Percentiles rank a stretch among this genome's conserved stretches.
Conservation (phyloP, 2,888 invertebrate species). For the Panopea generosa region DNA sequence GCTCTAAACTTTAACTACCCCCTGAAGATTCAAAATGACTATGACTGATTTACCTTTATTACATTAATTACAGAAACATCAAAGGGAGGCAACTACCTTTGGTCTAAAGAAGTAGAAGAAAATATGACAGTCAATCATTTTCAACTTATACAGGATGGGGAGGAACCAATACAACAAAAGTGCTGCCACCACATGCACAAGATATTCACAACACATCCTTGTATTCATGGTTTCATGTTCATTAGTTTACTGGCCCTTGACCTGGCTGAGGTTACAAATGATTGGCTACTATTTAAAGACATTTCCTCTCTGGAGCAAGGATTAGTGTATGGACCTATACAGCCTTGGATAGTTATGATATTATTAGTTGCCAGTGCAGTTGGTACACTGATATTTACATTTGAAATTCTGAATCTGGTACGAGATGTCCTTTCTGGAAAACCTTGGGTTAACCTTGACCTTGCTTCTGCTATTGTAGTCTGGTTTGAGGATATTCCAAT, state of each 20-base stretch:
- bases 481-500: conserved; percentile 71
- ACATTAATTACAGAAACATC: too few species aligned
- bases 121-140: too few species aligned
- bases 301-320: conserved; percentile 63
- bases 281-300: conserved; percentile 73
- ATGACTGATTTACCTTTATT: too few species aligned
- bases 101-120: too few species aligned
- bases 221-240: conserved; percentile 51
- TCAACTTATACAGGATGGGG: too few species aligned
- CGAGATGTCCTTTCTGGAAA: conserved; percentile 50
- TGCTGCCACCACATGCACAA: conserved; percentile 30
- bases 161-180: neutral
- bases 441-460: conserved; percentile 69
- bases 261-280: conserved; percentile 65
- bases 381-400: conserved; percentile 39
- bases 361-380: conserved; percentile 32
- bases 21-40: too few species aligned
- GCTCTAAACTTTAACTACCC: too few species aligned
- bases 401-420: conserved; percentile 54
- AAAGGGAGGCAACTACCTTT: too few species aligned
- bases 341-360: conserved; percentile 23
- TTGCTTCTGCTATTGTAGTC: conserved; percentile 65
- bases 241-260: conserved; percentile 62
- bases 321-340: conserved; percentile 71
- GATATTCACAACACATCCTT: conserved; percentile 44